These are phyloP conservation scores for Drosophila conformis DNA, from an alignment of 2,888 invertebrate species.

Conservation along the genomic window DNA sequence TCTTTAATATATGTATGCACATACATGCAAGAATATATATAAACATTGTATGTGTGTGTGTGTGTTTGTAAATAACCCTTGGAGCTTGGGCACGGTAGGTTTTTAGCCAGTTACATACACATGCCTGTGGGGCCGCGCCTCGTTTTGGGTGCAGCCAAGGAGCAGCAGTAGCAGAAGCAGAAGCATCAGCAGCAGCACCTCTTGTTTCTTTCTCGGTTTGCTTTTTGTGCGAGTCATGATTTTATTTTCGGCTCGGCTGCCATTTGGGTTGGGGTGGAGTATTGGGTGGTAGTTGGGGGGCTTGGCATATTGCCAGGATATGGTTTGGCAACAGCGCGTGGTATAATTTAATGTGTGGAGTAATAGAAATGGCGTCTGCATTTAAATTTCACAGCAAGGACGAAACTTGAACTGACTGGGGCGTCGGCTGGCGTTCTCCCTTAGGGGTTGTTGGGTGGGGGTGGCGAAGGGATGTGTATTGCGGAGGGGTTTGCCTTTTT, in stretches of 20 bases:
- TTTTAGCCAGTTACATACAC: constrained; percentile 2
- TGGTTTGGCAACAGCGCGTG: constrained; percentile 65
- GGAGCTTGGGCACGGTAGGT: constrained; percentile 9
- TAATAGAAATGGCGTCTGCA: constrained; percentile 79
- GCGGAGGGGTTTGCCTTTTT: constrained; percentile 17
- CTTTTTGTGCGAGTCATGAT: constrained; percentile 51
- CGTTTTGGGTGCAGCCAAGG: constrained; percentile 61
- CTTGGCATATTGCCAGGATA: constrained; percentile 62
- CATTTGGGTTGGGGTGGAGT: constrained; percentile 33
- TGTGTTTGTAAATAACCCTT: constrained; percentile 17
- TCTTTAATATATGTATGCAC: constrained; percentile 39
- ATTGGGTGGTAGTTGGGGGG: not conserved
- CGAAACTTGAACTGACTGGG: constrained; percentile 54
- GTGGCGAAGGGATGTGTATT: not conserved
- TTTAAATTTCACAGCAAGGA: constrained; percentile 74
- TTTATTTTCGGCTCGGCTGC: constrained; percentile 64
- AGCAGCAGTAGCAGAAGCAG: not conserved
- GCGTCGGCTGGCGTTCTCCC: constrained; percentile 30
- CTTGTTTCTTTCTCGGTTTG: constrained; percentile 15
- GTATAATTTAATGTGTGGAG: constrained; percentile 75
- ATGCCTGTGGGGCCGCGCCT: constrained; percentile 47
- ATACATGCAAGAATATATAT: constrained; percentile 4
- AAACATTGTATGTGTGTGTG: constrained; percentile 23
- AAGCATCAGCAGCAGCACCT: constrained; percentile 18
- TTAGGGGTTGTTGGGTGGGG: not conserved